phyloP scores from a whole-genome alignment of 1,140 invertebrate species.

The Copidosoma floridanum region DNA sequence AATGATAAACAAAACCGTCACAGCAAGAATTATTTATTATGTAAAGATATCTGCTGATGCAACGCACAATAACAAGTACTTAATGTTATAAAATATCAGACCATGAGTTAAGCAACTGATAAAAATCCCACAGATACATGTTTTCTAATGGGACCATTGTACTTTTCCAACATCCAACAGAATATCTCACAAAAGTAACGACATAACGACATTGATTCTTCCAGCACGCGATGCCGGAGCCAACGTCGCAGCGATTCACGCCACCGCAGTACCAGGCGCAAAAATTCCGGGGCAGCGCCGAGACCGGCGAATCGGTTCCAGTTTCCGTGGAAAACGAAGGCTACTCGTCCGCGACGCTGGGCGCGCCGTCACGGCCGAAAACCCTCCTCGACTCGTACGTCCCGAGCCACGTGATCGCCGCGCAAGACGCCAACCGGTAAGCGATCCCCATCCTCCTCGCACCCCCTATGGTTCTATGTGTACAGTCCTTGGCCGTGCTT shows the following conservation, averaged over 20 bases:
- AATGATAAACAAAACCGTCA: too few relatives aligned
- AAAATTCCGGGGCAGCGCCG: slow-evolving; percentile 36
- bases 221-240: background rate
- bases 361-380: slow-evolving; percentile 37
- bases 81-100: too few relatives aligned
- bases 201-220: too few relatives aligned
- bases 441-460: background rate
- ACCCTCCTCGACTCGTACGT: slow-evolving; percentile 50
- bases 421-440: slow-evolving; percentile 48
- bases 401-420: slow-evolving; percentile 49
- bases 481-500: background rate
- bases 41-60: too few relatives aligned
- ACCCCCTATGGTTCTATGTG: background rate
- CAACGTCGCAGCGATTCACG: background rate
- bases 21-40: too few relatives aligned
- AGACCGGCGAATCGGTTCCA: slow-evolving; percentile 32
- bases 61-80: too few relatives aligned
- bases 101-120: too few relatives aligned
- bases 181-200: too few relatives aligned
- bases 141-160: too few relatives aligned
- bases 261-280: slow-evolving; percentile 40
- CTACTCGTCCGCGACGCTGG: slow-evolving; percentile 29
- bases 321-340: slow-evolving; percentile 35
- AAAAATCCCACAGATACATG: too few relatives aligned
- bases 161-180: too few relatives aligned